A percentile compares a stretch with the other conserved stretches of the same genome.
Evolutionary conservation across 1,140 invertebrate genomes (phyloP).

Genomic region (Rhyacophila brunnea): DNA sequence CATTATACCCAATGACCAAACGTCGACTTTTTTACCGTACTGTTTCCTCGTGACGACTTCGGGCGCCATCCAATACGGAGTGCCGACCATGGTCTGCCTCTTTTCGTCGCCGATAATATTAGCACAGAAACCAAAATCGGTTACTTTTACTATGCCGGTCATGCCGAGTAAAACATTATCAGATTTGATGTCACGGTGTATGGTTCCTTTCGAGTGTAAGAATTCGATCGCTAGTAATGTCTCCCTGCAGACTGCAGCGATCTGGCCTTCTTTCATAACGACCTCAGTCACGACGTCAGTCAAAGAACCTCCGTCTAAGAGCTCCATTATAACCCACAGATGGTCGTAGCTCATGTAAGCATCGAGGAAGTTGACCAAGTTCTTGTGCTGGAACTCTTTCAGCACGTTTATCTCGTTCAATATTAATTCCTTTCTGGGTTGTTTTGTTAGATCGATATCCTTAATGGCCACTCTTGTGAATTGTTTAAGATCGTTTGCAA

Average conservation of each 20-base stretch:
- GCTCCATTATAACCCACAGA: constrained; percentile 94
- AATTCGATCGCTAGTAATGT: constrained; percentile 91
- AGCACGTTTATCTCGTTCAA: constrained; percentile 93
- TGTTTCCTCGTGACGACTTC: constrained; percentile 86
- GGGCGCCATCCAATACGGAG: constrained; percentile 87
- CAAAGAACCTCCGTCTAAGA: constrained; percentile 91
- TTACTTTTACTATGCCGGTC: constrained; percentile 96
- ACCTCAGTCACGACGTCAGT: constrained; percentile 98
- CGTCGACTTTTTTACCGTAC: constrained; percentile 90
- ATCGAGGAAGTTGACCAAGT: constrained; percentile 96
- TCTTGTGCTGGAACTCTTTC: constrained; percentile 91
- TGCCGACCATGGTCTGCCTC: constrained; percentile 93
- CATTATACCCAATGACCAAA: constrained; percentile 97
- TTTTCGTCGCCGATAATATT: constrained; percentile 91
- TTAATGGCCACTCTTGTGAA: constrained; percentile 88
- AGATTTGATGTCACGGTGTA: constrained; percentile 93
- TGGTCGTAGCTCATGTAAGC: constrained; percentile 86
- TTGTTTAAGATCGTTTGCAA: constrained; percentile 77
- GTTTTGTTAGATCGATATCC: constrained; percentile 92
- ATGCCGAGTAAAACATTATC: constrained; percentile 96
- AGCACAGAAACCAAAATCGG: constrained; percentile 97
- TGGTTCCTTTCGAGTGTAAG: constrained; percentile 87
- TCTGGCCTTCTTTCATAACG: constrained; percentile 96
- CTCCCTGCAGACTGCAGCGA: constrained; percentile 92
- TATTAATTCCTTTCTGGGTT: constrained; percentile 92